Evolutionary conservation across 2,113 vertebrate species (phyloP), one percentile per base, ranked within the genome.

Genomic region (Lagopus leucura): DNA sequence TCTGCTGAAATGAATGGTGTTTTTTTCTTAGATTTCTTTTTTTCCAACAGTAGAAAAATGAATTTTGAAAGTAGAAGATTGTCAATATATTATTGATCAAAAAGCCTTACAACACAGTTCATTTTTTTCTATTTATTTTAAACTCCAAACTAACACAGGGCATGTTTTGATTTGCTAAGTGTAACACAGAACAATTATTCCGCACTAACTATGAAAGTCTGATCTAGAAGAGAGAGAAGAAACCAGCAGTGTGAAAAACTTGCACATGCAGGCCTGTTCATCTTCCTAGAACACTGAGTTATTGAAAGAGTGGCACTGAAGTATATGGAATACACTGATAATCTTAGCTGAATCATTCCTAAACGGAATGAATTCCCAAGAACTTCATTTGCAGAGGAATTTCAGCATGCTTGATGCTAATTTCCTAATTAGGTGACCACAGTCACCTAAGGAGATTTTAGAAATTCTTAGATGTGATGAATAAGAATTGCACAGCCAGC

Each of bases 1-100:
- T 40, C 65, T 89, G 61, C 91, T 78, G 81, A 91, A 95, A 94
- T 7, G 8, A 93, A 86, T 40, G 48, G 48, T 52, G 57, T 74
- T 93, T 34, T 91, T 95, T 92, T 64, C 65, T 86, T 55, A 22
- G 47, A 65, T 52, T 11, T 75, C 16, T 50, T 47, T 89, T 93
- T 78, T 84, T 96, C 88, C 64, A 75, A 64, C 81, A 89, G 38
- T 60, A 76, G 34, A 82, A 79, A 95, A 89, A 64, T 10, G 2
- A 48, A 9, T 81, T 92, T 82, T 48, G 58, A 54, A 80, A 88
- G 25, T 38, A 12, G 34, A 34, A 84, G 63, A 24, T 45, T 45
- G 30, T 48, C 67, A 82, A 13, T 20, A 12, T 22, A 13, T 6
- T 52, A 6, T 50, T 55, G 55, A 74, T 85, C 40, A 60, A 82